Percentiles rank a stretch among this genome's conserved stretches.
Evolutionary conservation across 2,888 invertebrate species (phyloP).

Genomic region (Sphecodes monilicornis): DNA sequence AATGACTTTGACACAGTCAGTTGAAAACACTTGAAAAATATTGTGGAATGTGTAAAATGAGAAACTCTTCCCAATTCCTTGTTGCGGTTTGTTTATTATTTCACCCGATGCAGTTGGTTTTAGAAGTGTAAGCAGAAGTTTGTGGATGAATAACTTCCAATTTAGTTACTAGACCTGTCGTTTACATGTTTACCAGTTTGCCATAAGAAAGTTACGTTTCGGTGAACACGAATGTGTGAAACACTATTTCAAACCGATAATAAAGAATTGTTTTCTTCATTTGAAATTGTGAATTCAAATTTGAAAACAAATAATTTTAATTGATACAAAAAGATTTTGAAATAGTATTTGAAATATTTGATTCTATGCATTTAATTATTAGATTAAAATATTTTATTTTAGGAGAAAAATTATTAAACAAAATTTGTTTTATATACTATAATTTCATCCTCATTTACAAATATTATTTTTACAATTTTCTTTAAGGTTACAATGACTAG

Average conservation of each 20-base stretch:
- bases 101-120: neutral
- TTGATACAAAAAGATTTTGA: neutral
- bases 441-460: neutral
- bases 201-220: neutral
- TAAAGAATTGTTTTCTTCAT: neutral
- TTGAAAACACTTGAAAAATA: neutral
- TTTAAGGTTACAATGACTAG: too few relatives aligned
- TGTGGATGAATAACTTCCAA: neutral
- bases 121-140: neutral
- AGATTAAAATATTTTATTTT: neutral
- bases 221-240: neutral
- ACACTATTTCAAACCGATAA: neutral
- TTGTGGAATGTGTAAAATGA: neutral
- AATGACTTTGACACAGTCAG: constrained; percentile 9
- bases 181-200: neutral
- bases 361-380: neutral
- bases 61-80: neutral
- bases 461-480: neutral
- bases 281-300: neutral
- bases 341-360: too few relatives aligned
- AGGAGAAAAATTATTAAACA: too few relatives aligned
- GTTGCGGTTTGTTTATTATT: neutral
- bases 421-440: neutral
- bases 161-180: neutral
- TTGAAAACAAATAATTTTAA: neutral